A percentile compares a stretch with the other conserved stretches of the same genome.
Conservation (phyloP, 2,113 vertebrate genomes). For the Paraplagusia blochii region DNA sequence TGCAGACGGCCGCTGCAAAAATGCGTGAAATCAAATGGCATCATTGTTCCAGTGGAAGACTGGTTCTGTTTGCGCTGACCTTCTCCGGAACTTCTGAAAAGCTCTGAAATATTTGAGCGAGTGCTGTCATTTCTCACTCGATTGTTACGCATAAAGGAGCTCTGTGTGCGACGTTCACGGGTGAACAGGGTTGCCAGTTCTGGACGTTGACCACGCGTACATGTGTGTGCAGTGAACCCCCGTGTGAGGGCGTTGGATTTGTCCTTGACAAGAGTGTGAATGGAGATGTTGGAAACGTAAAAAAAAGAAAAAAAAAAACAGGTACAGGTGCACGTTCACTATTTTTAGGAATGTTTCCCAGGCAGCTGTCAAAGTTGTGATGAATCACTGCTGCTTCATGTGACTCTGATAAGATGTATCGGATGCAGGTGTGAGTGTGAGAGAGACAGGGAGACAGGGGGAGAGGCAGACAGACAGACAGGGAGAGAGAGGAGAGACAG, state of each 20-base stretch:
- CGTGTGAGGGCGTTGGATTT: conserved; percentile 21
- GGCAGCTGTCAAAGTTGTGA: conserved; percentile 20
- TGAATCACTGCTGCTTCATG: conserved; percentile 25
- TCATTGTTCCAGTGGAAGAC: conserved; percentile 63
- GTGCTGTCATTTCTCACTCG: conserved; percentile 68
- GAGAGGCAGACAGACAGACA: too few species aligned
- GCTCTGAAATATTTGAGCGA: conserved; percentile 64
- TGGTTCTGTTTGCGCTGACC: conserved; percentile 62
- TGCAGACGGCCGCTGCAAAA: conserved; percentile 31
- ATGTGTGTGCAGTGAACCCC: conserved; percentile 13
- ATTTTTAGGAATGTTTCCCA: conserved; percentile 29
- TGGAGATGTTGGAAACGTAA: background rate
- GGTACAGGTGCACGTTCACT: background rate
- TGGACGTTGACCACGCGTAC: conserved; percentile 14
- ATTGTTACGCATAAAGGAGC: conserved; percentile 54
- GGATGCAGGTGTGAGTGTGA: conserved; percentile 34
- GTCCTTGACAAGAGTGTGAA: conserved; percentile 15
- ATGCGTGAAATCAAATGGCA: conserved; percentile 61
- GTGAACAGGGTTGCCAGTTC: conserved; percentile 14
- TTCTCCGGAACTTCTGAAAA: conserved; percentile 68
- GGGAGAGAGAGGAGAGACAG: background rate
- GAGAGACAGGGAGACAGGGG: background rate
- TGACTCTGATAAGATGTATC: conserved; percentile 25
- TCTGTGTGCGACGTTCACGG: conserved; percentile 50
- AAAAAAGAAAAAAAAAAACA: too few species aligned